Conservation (phyloP, 2,797 vertebrate species). For the Dryobates pubescens region DNA sequence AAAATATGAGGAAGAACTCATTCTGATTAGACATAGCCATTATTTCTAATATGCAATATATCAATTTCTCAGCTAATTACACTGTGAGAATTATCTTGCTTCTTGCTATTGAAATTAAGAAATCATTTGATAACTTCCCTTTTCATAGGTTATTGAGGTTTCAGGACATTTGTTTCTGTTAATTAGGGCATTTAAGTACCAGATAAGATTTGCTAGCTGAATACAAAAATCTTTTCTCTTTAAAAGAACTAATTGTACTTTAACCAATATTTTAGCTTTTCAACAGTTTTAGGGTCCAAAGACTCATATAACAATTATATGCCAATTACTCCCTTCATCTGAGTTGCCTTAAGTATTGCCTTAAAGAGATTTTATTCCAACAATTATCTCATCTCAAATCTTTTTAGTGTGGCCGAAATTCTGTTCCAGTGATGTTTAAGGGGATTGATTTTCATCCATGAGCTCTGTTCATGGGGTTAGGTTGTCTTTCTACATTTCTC, state of each 20-base stretch:
- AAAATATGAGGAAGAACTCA: constrained; percentile 53
- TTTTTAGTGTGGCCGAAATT: background rate
- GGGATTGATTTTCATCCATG: background rate
- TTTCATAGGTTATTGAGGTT: constrained; percentile 67
- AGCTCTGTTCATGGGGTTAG: background rate
- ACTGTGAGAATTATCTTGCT: constrained; percentile 46
- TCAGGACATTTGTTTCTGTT: constrained; percentile 75
- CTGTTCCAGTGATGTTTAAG: background rate
- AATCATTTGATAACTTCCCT: constrained; percentile 68
- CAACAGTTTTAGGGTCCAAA: constrained; percentile 45
- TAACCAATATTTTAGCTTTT: constrained; percentile 62
- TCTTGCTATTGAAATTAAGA: constrained; percentile 72
- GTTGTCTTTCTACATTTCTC: background rate
- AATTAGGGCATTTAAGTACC: constrained; percentile 66
- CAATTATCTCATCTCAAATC: background rate
- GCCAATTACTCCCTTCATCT: constrained; percentile 32
- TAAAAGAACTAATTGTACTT: constrained; percentile 64
- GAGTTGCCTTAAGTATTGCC: constrained; percentile 16
- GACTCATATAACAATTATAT: constrained; percentile 28
- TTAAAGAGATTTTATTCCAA: background rate
- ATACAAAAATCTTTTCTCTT: constrained; percentile 48
- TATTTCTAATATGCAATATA: constrained; percentile 65
- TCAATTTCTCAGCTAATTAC: constrained; percentile 71
- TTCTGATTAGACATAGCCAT: constrained; percentile 55
- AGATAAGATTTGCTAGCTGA: constrained; percentile 50